Evolutionary conservation across 2,888 invertebrate genomes (phyloP), one percentile per base, ranked within the genome.

Genomic region (Diplolepis rosae): DNA sequence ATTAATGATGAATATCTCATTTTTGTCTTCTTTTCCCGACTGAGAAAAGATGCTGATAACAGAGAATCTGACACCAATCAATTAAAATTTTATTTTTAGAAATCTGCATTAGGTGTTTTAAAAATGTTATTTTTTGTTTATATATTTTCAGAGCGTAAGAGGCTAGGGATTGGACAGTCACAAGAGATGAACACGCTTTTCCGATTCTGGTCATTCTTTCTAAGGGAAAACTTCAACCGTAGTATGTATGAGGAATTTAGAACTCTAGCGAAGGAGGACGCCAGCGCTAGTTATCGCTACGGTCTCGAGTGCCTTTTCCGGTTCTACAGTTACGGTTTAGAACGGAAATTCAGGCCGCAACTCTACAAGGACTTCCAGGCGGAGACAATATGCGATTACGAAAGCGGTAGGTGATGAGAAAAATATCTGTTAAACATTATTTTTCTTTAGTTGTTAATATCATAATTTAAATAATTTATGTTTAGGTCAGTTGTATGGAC

Each of bases 131-230:
- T 1, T 54, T 71, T 30, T 24, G 6, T 67, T 68, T 71, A 71
- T 80, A 70, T 69, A 74, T 73, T 92, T 88, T 81, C 91, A 95
- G 98, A 99, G 88, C 94, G 98, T 79, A 96, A 96, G 90, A 93
- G 95, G 86, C 92, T 96, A 70, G 99, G 99, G 74, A 94, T 94
- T 83, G 99, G 99, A 0, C 96, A 96, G 86, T 98, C 98, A 5
- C 97, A 97, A 86, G 99, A 99, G 90, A 99, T 99, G 99, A 99
- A 99, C 90, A 99, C 99, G 0, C 91, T 99, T 66, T 99, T 98
- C 92, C 92, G 99, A 75, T 99, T 99, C 91, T 99, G 99, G 99
- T 99, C 99, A 32, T 99, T 99, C 93, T 99, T 99, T 92, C 91
- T 99, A 77, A 91, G 99, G 74, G 98, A 99, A 88, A 98, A 99